Base-by-base conservation (phyloP, 2,113 vertebrate species). In the Rhynchomys soricoides region DNA sequence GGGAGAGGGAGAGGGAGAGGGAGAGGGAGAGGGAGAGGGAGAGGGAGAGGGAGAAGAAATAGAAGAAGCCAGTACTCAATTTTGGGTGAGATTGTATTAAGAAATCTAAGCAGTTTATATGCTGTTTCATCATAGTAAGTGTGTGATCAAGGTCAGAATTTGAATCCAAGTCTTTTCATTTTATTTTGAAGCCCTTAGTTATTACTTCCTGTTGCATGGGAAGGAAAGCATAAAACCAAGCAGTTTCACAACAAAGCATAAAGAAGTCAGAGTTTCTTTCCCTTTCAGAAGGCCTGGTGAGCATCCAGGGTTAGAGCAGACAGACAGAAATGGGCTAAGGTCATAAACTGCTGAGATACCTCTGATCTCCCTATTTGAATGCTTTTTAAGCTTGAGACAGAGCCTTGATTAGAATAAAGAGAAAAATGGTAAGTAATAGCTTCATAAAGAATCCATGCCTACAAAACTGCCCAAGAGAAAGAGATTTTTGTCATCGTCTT, bases 141-240 rank as follows among this genome's bases (percentile, higher is more conserved):
- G 37, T 79, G 34, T 91, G 52, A 24, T 40, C 66, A 13, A 82
- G 22, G 0, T 40, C 37, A 70, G 62, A 96, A 86, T 93, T 87
- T 94, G 57, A 96, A 93, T 52, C 21, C 19, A 94, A 29, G 29
- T 43, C 64, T 79, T 93, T 79, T 75, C 21, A 29, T n/a, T 97
- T 78, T 78, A 73, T 55, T 73, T 64, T 11, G 79, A 70, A 88
- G 45, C 7, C 45, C 13, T 74, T 88, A 77, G 34, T n/a, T 70
- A 64, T 26, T 78, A 40, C 10, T 75, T 96, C 10, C 26, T 10
- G 4, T 66, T 13, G 43, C 37, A 64, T 7, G 55, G 19, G 43
- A 81, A n/a, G 7, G 64, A 86, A 74, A 81, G 21, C 78, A 31
- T 8, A 43, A 43, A 91, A 55, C 10, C 26, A 21, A 40, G 37